Percentiles rank a stretch among this genome's conserved stretches.
Evolutionary conservation across 2,888 invertebrate genomes (phyloP).

Genomic region (Cryptocephalus moraei): DNA sequence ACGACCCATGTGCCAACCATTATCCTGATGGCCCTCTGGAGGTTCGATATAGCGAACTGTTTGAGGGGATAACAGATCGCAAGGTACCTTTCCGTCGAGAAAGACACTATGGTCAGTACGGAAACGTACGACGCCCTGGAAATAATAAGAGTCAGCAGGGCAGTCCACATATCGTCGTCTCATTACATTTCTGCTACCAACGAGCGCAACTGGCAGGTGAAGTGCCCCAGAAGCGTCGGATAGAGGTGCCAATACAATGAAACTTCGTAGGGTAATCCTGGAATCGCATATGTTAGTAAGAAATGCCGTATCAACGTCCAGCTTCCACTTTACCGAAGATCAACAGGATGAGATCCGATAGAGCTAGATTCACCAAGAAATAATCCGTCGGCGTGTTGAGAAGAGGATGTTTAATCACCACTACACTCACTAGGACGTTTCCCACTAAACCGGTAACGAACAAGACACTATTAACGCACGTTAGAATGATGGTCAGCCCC

Average conservation of each 20-base stretch:
- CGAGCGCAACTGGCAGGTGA: slow-evolving; percentile 72
- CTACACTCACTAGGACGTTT: slow-evolving; percentile 74
- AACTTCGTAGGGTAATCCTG: slow-evolving; percentile 80
- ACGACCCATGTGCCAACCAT: slow-evolving; percentile 69
- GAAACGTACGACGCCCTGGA: slow-evolving; percentile 81
- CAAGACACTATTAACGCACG: slow-evolving; percentile 61
- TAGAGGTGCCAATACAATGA: slow-evolving; percentile 82
- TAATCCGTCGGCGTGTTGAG: slow-evolving; percentile 90
- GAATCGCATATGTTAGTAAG: slow-evolving; percentile 18
- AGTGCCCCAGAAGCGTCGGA: slow-evolving; percentile 71
- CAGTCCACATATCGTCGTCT: not conserved
- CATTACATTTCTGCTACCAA: slow-evolving; percentile 78
- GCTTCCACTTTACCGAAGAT: slow-evolving; percentile 59
- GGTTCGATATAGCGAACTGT: slow-evolving; percentile 72
- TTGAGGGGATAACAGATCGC: slow-evolving; percentile 85
- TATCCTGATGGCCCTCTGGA: slow-evolving; percentile 69
- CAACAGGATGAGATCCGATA: slow-evolving; percentile 74
- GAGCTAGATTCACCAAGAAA: slow-evolving; percentile 79
- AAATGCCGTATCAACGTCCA: not conserved
- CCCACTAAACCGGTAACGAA: slow-evolving; percentile 78
- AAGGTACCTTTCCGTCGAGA: slow-evolving; percentile 82
- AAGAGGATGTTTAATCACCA: slow-evolving; percentile 67
- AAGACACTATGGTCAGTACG: slow-evolving; percentile 83
- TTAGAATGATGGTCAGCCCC: slow-evolving; percentile 43
- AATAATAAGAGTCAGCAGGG: slow-evolving; percentile 13